phyloP scores from a whole-genome alignment of 2,888 invertebrate species.

The Lampropteryx suffumata region DNA sequence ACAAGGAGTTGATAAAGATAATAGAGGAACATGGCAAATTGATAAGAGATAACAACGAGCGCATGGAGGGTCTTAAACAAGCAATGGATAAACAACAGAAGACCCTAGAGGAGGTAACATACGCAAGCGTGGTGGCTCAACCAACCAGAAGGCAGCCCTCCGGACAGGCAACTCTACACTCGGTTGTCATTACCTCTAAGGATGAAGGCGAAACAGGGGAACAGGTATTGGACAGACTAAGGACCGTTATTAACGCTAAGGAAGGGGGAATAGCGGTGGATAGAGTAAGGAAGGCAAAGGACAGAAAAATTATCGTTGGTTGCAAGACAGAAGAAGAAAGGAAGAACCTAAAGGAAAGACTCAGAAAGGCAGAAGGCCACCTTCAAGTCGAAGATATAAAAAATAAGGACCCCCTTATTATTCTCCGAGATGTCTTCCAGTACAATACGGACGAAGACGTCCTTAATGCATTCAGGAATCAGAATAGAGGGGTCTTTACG shows the following conservation, averaged over 20 bases:
- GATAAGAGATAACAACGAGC: neutral
- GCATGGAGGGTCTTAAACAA: neutral
- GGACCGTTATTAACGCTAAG: neutral
- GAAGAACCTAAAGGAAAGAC: neutral
- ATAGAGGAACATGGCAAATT: neutral
- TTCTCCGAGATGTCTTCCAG: too few relatives aligned
- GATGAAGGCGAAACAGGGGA: too few relatives aligned
- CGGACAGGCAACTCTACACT: too few relatives aligned
- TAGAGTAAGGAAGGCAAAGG: slow-evolving; percentile 8
- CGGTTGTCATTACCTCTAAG: too few relatives aligned
- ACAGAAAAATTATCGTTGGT: slow-evolving; percentile 4
- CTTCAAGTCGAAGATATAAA: neutral
- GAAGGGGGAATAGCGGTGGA: slow-evolving; percentile 1
- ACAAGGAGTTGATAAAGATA: neutral
- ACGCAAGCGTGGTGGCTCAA: too few relatives aligned
- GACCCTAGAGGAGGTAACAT: too few relatives aligned
- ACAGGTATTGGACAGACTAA: too few relatives aligned
- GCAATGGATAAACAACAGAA: too few relatives aligned
- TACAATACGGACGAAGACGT: neutral
- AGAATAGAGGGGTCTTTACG: too few relatives aligned
- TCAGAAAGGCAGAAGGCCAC: slow-evolving; percentile 5
- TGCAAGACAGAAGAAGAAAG: slow-evolving; percentile 1
- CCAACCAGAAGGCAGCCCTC: too few relatives aligned
- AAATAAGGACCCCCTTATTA: neutral
- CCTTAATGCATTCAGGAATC: too few relatives aligned